These are phyloP conservation scores for Papilio protenor DNA, from an alignment of 2,888 invertebrate species.

Conservation along the genomic window DNA sequence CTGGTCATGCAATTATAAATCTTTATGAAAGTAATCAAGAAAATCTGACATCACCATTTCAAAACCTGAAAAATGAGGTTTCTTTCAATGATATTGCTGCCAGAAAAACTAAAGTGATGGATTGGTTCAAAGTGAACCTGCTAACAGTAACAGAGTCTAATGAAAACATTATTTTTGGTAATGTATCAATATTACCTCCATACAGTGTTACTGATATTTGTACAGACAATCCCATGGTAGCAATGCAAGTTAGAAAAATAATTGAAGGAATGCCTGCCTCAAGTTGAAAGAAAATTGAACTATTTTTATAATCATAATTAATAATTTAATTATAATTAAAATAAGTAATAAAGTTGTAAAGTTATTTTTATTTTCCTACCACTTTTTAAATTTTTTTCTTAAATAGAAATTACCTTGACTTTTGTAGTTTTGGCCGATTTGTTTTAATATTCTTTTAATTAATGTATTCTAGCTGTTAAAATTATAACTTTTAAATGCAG, in stretches of 20 bases:
- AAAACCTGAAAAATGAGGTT: conserved; percentile 47
- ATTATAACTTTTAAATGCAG: no score
- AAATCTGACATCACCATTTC: conserved; percentile 51
- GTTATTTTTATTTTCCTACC: background rate
- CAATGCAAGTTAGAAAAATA: conserved; percentile 66
- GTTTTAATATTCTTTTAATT: no score
- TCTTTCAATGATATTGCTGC: conserved; percentile 51
- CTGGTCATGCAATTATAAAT: conserved; percentile 68
- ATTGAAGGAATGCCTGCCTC: conserved; percentile 70
- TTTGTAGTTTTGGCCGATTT: background rate
- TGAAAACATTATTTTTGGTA: conserved; percentile 67
- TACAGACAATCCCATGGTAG: conserved; percentile 70
- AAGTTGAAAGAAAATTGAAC: background rate
- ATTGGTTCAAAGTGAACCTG: conserved; percentile 70
- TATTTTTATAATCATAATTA: background rate
- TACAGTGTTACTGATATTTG: conserved; percentile 66
- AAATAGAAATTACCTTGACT: background rate
- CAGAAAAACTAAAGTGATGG: conserved; percentile 62
- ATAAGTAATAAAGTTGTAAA: background rate
- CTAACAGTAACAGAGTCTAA: conserved; percentile 65
- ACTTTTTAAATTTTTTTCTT: background rate
- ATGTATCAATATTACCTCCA: conserved; percentile 67
- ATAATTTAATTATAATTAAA: background rate
- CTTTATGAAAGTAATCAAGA: conserved; percentile 53
- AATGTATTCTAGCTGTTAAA: no score